phyloP scores from a whole-genome alignment of 2,888 invertebrate species.

The Dryomyza anilis region DNA sequence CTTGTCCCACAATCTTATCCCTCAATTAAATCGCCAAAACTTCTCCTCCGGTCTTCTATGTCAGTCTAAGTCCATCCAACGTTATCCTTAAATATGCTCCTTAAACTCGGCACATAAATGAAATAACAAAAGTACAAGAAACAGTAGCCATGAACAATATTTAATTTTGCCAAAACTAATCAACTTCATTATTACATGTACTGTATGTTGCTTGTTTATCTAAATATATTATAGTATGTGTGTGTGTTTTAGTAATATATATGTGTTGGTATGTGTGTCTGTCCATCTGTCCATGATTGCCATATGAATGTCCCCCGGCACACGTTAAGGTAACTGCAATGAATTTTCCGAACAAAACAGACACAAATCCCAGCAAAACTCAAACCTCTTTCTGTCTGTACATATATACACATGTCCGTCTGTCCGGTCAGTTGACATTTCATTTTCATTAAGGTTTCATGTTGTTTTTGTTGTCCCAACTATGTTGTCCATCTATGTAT shows the following conservation, averaged over 20 bases:
- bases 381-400: too few species aligned
- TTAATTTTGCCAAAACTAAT: conserved; percentile 26
- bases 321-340: neutral
- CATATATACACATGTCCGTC: too few species aligned
- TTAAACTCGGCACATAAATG: neutral
- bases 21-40: neutral
- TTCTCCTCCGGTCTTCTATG: neutral
- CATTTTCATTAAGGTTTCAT: conserved; percentile 22
- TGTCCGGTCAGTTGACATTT: conserved; percentile 16
- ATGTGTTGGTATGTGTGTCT: neutral
- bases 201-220: neutral
- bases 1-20: too few species aligned
- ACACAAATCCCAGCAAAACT: neutral
- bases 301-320: neutral
- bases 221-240: neutral
- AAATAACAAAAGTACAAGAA: neutral
- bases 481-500: neutral
- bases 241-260: neutral
- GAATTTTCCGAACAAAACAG: neutral
- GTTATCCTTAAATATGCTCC: neutral
- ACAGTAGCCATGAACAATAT: neutral
- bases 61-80: neutral
- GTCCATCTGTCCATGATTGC: neutral
- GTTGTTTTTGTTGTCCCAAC: conserved; percentile 1
- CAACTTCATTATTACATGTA: conserved; percentile 21